Conservation (phyloP, 2,888 invertebrate species). For the Trachelus tabidus region DNA sequence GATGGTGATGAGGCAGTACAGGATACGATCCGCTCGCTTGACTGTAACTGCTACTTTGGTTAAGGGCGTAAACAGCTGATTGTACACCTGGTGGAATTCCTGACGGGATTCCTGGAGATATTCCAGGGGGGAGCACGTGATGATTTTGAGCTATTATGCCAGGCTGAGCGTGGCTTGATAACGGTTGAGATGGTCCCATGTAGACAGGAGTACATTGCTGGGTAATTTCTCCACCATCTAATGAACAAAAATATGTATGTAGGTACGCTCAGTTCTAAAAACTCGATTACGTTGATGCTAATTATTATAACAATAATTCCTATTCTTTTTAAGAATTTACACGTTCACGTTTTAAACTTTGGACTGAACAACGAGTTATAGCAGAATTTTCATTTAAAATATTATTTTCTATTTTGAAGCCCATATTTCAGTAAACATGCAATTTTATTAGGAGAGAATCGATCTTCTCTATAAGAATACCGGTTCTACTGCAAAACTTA, state of each 20-base stretch:
- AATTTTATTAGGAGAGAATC: neutral
- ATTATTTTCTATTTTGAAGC: neutral
- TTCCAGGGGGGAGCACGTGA: constrained; percentile 41
- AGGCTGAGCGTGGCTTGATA: constrained; percentile 29
- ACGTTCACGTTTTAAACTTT: neutral
- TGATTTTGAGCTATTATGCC: constrained; percentile 34
- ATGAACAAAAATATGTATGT: constrained; percentile 9
- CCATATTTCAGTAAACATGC: neutral
- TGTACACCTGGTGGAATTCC: constrained; percentile 39
- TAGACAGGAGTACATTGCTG: constrained; percentile 53
- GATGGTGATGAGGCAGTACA: constrained; percentile 37
- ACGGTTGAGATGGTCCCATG: constrained; percentile 36
- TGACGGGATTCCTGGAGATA: constrained; percentile 34
- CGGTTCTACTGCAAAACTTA: neutral
- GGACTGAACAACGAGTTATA: neutral
- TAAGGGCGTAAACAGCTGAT: constrained; percentile 41
- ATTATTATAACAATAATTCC: neutral
- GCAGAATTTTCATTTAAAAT: neutral
- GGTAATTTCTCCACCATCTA: constrained; percentile 40
- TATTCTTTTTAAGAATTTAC: neutral
- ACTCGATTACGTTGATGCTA: neutral
- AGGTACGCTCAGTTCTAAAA: neutral
- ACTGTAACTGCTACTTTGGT: constrained; percentile 39
- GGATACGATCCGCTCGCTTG: constrained; percentile 40
- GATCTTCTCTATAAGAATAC: neutral